phyloP scores from a whole-genome alignment of 2,113 vertebrate genomes.

The Hippocampus guttulatus region DNA sequence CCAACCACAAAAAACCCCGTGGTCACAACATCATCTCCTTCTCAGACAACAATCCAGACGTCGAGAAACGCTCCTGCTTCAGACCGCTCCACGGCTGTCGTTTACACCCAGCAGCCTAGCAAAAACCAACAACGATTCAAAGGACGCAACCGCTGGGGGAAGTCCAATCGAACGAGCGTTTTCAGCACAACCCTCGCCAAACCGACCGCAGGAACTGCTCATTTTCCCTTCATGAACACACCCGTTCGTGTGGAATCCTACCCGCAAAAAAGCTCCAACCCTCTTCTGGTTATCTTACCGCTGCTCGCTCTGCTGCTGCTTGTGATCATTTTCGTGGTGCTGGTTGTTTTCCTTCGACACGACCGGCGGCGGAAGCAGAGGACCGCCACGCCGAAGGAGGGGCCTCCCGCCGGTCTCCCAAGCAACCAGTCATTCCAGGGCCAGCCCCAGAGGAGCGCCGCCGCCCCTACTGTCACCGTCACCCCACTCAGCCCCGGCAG shows the following conservation, averaged over 20 bases:
- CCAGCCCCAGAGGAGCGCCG: constrained; percentile 65
- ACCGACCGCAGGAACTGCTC: constrained; percentile 41
- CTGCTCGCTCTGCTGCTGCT: constrained; percentile 75
- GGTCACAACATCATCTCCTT: constrained; percentile 33
- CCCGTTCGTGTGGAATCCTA: constrained; percentile 60
- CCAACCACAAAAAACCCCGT: constrained; percentile 57
- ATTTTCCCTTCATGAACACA: constrained; percentile 59
- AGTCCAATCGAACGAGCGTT: constrained; percentile 43
- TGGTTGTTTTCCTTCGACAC: constrained; percentile 68
- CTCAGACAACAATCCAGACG: constrained; percentile 33
- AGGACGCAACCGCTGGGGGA: constrained; percentile 69
- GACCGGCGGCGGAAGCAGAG: constrained; percentile 73
- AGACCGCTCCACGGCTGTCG: constrained; percentile 31
- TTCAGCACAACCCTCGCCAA: constrained; percentile 57
- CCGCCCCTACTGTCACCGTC: constrained; percentile 78
- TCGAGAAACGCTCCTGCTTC: constrained; percentile 34
- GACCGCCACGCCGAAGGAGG: constrained; percentile 39
- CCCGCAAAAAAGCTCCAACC: constrained; percentile 59
- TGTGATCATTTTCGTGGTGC: constrained; percentile 62
- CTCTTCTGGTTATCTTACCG: constrained; percentile 73
- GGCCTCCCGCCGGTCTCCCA: constrained; percentile 6
- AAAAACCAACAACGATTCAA: constrained; percentile 65
- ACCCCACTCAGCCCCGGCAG: constrained; percentile 72
- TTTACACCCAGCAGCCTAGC: constrained; percentile 49
- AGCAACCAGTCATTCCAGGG: constrained; percentile 39